Evolutionary conservation across 1,140 invertebrate genomes (phyloP).

Genomic region (Macrocentrus cingulum): DNA sequence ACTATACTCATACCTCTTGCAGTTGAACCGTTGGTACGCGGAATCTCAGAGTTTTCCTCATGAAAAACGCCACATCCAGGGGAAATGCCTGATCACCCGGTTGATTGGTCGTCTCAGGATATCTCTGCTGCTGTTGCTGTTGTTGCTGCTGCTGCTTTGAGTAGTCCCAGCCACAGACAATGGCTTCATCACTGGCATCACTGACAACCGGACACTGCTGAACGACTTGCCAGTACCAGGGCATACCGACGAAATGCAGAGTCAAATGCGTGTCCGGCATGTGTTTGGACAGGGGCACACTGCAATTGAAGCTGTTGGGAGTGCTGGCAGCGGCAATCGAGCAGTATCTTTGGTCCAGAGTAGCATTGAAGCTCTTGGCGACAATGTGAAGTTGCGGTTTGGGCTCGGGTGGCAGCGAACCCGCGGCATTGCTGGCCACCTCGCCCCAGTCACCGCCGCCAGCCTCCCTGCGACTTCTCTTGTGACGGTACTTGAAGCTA

Average conservation of each 20-base stretch:
- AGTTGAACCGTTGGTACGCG: constrained; percentile 51
- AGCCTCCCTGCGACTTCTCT: constrained; percentile 44
- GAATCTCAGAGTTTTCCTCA: constrained; percentile 49
- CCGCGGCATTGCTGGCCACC: constrained; percentile 52
- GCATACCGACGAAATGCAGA: constrained; percentile 51
- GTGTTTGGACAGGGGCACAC: constrained; percentile 50
- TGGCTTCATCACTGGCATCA: constrained; percentile 38
- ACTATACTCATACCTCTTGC: constrained; percentile 43
- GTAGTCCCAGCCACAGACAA: constrained; percentile 45
- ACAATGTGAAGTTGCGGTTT: constrained; percentile 48
- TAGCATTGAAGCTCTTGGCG: constrained; percentile 49
- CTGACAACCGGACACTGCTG: constrained; percentile 42
- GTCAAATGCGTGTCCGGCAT: constrained; percentile 52
- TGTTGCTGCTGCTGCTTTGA: constrained; percentile 41
- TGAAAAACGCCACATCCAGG: constrained; percentile 50
- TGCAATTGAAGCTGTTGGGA: constrained; percentile 50
- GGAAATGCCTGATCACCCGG: constrained; percentile 45
- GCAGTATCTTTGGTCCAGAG: constrained; percentile 53
- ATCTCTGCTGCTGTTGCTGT: constrained; percentile 42
- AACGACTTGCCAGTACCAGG: constrained; percentile 51
- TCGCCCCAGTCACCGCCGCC: constrained; percentile 50
- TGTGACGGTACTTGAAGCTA: constrained; percentile 52
- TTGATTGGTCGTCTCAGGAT: constrained; percentile 45
- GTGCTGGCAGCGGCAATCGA: constrained; percentile 37
- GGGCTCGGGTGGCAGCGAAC: constrained; percentile 49